phyloP scores from a whole-genome alignment of 2,888 invertebrate genomes.

The Drosophila kanekoi region DNA sequence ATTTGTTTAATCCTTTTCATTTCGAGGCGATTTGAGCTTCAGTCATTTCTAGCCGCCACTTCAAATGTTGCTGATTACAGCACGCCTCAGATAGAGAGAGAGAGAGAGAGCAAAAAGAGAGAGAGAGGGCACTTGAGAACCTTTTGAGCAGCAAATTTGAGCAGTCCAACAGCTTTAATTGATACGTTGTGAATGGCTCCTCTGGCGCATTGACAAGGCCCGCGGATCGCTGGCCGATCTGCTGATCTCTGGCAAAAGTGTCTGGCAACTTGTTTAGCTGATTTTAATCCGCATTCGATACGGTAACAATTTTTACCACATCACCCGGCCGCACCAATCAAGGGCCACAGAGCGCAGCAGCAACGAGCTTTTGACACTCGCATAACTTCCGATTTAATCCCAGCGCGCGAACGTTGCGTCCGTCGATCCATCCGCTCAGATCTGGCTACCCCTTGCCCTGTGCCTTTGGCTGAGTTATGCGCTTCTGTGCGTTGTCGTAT shows the following conservation, averaged over 20 bases:
- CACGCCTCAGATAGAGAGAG: background rate
- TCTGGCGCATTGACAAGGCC: constrained; percentile 11
- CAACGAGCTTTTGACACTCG: constrained; percentile 71
- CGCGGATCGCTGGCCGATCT: constrained; percentile 46
- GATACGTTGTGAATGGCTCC: constrained; percentile 52
- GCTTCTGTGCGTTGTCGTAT: constrained; percentile 78
- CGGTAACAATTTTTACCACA: constrained; percentile 82
- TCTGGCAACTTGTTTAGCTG: constrained; percentile 76
- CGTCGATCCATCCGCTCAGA: constrained; percentile 53
- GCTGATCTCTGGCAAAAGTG: constrained; percentile 32
- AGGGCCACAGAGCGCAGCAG: constrained; percentile 20
- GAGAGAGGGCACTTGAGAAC: constrained; percentile 14
- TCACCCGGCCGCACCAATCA: constrained; percentile 64
- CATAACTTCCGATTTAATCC: constrained; percentile 82
- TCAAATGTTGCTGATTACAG: constrained; percentile 70
- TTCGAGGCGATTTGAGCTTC: constrained; percentile 59
- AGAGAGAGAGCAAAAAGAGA: constrained; percentile 5
- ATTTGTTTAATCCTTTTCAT: constrained; percentile 78
- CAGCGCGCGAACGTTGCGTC: constrained; percentile 65
- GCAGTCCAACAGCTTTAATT: constrained; percentile 32
- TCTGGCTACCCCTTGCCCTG: background rate
- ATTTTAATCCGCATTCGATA: constrained; percentile 83
- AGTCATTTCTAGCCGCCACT: constrained; percentile 46
- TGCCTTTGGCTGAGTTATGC: constrained; percentile 64
- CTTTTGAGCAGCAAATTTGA: background rate